Percentiles rank a stretch among this genome's conserved stretches.
Conservation (phyloP, 2,888 invertebrate species). For the Salpingus planirostris region DNA sequence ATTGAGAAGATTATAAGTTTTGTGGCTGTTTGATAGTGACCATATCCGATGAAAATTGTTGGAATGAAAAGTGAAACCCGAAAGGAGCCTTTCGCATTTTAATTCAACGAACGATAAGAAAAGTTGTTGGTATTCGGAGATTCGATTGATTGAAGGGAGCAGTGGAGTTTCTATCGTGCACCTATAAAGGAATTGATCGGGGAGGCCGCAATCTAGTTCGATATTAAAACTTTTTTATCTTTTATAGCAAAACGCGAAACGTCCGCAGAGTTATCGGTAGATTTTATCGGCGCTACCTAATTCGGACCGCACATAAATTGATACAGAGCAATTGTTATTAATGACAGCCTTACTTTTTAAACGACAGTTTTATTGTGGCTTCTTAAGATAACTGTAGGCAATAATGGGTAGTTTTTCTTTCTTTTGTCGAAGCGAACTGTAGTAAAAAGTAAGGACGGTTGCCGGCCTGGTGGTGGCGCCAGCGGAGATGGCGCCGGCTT, state of each 20-base stretch:
- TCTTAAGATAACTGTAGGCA: conserved; percentile 44
- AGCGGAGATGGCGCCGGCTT: conserved; percentile 32
- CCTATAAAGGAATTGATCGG: conserved; percentile 6
- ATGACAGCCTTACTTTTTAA: conserved; percentile 40
- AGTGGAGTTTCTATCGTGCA: too few species aligned
- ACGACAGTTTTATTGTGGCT: conserved; percentile 43
- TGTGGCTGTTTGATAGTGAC: too few species aligned
- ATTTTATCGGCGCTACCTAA: conserved; percentile 35
- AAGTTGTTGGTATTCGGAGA: too few species aligned
- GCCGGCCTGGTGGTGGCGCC: conserved; percentile 37
- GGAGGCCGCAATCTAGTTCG: conserved; percentile 16
- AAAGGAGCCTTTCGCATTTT: too few species aligned
- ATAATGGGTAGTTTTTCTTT: conserved; percentile 43
- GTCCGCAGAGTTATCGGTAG: conserved; percentile 20
- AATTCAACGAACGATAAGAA: too few species aligned
- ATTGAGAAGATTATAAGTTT: too few species aligned
- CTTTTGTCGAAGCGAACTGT: conserved; percentile 36
- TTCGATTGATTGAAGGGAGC: too few species aligned
- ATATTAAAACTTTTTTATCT: conserved; percentile 28
- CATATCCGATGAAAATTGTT: too few species aligned
- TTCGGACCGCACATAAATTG: conserved; percentile 37
- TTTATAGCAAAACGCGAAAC: conserved; percentile 21
- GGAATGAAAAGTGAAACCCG: too few species aligned
- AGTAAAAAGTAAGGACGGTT: conserved; percentile 41
- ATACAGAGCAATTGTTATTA: conserved; percentile 40